Conservation (phyloP, 2,888 invertebrate genomes). For the Latrodectus hesperus region DNA sequence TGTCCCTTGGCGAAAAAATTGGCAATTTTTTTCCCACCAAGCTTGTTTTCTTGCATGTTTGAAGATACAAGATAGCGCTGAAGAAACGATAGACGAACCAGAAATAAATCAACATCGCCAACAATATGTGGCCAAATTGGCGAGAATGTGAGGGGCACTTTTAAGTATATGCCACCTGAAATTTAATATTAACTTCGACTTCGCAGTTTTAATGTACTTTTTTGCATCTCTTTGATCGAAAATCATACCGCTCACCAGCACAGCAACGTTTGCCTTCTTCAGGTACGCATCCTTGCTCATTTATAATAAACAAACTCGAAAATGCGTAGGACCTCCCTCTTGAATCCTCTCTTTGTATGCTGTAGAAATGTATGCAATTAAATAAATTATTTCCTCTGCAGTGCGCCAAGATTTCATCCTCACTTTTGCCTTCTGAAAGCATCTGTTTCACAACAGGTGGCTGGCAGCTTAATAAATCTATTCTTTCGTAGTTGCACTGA, state of each 20-base stretch:
- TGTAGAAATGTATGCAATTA: constrained; percentile 13
- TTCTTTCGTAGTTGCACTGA: constrained; percentile 20
- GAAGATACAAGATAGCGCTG: no score
- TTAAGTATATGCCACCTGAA: no score
- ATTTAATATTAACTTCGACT: no score
- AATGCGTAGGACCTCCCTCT: background rate
- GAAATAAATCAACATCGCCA: no score
- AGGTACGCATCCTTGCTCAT: background rate
- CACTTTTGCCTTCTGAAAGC: background rate
- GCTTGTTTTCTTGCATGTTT: no score
- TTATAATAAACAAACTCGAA: constrained; percentile 9
- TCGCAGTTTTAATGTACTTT: background rate
- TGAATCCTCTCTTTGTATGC: background rate
- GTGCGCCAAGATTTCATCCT: background rate
- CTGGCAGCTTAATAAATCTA: constrained; percentile 1
- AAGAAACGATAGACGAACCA: no score
- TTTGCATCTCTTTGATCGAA: constrained; percentile 1
- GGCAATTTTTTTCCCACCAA: no score
- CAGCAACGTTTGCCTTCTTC: constrained; percentile 13
- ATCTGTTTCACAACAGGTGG: constrained; percentile 14
- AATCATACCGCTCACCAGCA: constrained; percentile 15
- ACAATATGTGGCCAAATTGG: no score
- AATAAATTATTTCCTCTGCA: background rate
- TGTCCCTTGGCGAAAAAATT: no score
- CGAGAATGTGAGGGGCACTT: no score